A percentile compares a stretch with the other conserved stretches of the same genome.
phyloP scores from a whole-genome alignment of 1,140 invertebrate species.

The Chlorops oryzae region DNA sequence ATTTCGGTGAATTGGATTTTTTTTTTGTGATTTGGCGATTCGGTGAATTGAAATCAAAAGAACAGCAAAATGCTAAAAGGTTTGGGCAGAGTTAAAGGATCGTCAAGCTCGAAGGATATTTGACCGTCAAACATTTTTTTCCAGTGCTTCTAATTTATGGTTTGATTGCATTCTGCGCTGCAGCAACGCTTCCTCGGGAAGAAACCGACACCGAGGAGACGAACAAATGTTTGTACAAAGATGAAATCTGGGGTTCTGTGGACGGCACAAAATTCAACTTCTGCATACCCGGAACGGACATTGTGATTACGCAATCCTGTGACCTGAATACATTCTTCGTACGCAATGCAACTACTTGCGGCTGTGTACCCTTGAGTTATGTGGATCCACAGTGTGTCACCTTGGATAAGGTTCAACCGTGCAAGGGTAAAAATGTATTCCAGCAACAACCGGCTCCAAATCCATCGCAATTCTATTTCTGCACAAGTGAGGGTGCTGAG shows the following conservation, averaged over 20 bases:
- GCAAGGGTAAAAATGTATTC: conserved; percentile 12
- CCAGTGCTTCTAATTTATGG: too few species aligned
- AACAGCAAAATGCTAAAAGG: too few species aligned
- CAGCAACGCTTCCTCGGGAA: too few species aligned
- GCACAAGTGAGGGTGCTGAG: conserved; percentile 21
- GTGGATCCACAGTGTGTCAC: conserved; percentile 29
- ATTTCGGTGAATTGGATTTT: too few species aligned
- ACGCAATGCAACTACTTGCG: conserved; percentile 24
- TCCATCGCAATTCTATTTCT: conserved; percentile 40
- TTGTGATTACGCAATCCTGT: conserved; percentile 11
- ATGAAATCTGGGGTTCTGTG: conserved; percentile 23
- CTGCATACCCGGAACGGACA: conserved; percentile 18
- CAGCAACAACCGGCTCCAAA: conserved; percentile 32
- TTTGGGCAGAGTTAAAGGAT: too few species aligned
- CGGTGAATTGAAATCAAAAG: too few species aligned
- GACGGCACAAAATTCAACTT: conserved; percentile 27
- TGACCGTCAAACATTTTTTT: too few species aligned
- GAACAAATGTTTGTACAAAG: conserved; percentile 18
- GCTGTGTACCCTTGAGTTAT: conserved; percentile 22
- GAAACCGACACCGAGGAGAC: neutral
- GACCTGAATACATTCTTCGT: conserved; percentile 24
- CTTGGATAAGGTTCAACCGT: neutral
- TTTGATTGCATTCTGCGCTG: too few species aligned
- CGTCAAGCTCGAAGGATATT: too few species aligned
- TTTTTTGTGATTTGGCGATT: too few species aligned